Evolutionary conservation across 2,888 invertebrate species (phyloP).

Genomic region (Onchidella celtica): DNA sequence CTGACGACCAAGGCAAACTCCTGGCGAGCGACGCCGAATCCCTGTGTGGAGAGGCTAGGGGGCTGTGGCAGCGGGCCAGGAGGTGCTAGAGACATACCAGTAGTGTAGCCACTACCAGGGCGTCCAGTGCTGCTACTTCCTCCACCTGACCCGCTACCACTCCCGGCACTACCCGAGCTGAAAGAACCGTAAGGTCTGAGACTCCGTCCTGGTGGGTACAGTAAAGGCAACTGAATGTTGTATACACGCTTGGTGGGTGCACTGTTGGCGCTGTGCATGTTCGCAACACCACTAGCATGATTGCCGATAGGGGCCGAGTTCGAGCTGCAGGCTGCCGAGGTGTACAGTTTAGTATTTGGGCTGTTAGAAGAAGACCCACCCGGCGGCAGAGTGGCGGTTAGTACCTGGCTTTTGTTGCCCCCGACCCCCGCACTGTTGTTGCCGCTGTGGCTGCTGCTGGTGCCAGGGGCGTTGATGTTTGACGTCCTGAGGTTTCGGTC

Average conservation of each 20-base stretch:
- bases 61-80: not conserved
- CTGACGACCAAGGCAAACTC: not conserved
- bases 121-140: not conserved
- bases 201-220: not conserved
- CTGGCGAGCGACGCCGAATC: not conserved
- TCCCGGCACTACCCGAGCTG: constrained; percentile 24
- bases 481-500: not conserved
- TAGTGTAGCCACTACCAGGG: not conserved
- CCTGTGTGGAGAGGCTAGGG: not conserved
- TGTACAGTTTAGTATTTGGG: not conserved
- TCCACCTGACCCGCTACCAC: not conserved
- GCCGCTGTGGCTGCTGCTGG: not conserved
- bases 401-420: not conserved
- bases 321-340: not conserved
- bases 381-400: not conserved
- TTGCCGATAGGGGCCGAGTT: too few relatives aligned
- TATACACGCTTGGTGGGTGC: not conserved
- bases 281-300: too few relatives aligned
- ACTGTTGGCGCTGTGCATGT: not conserved
- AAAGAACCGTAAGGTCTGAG: constrained; percentile 12
- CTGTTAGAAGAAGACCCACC: not conserved
- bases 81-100: not conserved
- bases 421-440: not conserved
- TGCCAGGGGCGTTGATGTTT: not conserved
- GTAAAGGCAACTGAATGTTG: constrained; percentile 19